Percentiles rank a stretch among this genome's conserved stretches.
Evolutionary conservation across 2,797 vertebrate genomes (phyloP).

Genomic region (Ambastaia sidthimunki): DNA sequence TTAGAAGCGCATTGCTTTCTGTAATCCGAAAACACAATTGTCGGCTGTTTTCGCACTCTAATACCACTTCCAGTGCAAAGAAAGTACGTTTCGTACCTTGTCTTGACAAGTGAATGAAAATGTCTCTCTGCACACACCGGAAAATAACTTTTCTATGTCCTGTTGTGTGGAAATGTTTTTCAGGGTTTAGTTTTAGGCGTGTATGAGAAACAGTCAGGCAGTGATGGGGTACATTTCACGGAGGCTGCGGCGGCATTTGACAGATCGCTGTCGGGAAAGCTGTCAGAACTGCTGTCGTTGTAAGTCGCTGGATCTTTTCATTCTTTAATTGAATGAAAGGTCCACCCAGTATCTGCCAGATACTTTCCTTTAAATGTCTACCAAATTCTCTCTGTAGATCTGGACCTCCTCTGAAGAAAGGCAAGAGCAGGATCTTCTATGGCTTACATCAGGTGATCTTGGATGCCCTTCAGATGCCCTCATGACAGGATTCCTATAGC

Average conservation of each 20-base stretch:
- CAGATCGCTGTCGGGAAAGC: constrained; percentile 83
- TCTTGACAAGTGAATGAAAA: not conserved
- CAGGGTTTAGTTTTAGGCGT: constrained; percentile 92
- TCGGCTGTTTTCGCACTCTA: constrained; percentile 70
- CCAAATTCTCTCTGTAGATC: constrained; percentile 77
- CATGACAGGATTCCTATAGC: not conserved
- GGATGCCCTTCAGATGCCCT: not conserved
- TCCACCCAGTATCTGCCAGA: not conserved
- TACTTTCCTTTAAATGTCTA: not conserved
- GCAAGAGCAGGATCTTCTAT: constrained; percentile 89
- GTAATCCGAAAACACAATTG: constrained; percentile 54
- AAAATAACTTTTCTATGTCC: not conserved
- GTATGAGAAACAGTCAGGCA: constrained; percentile 82
- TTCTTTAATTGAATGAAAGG: not conserved
- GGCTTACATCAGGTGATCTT: constrained; percentile 88
- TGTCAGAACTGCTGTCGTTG: constrained; percentile 85
- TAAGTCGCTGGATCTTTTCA: constrained; percentile 71
- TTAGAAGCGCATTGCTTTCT: constrained; percentile 62
- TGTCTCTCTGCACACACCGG: not conserved
- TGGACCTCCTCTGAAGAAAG: constrained; percentile 89
- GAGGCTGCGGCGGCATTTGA: constrained; percentile 84
- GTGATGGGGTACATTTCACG: constrained; percentile 77
- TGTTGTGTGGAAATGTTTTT: constrained; percentile 20
- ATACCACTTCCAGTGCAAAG: constrained; percentile 62
- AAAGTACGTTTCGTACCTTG: constrained; percentile 70